Evolutionary conservation across 1,140 invertebrate species (phyloP), one percentile per base, ranked within the genome.

Genomic region (Ceratosolen solmsi): DNA sequence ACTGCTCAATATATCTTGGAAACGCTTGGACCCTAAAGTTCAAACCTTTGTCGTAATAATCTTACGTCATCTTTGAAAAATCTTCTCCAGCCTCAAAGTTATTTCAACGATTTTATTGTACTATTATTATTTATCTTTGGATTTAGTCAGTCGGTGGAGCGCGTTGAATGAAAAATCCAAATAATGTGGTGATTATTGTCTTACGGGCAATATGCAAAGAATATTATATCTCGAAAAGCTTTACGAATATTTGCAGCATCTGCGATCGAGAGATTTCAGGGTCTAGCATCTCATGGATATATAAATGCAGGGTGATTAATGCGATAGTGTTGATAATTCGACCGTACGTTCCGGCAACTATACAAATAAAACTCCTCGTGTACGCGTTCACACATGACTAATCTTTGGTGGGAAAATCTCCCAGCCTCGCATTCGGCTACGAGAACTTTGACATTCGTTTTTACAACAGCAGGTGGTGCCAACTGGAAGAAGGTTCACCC

Each of bases 351-450:
- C 51, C 51, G 51, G 15, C 30, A 74, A 58, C 30, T 58, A 51
- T 11, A 58, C 13, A 74, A 56, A 74, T 58, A 72, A 1, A 51
- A 17, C 0, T 33, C 15, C 46, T 72, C 46, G 7, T 11, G 30
- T 46, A 54, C 46, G 27, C 41, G 72, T 17, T 20, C 49, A 58
- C 72, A 74, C 72, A 30, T 74, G 51, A 27, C 17, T 36, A 58
- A 58, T n/a, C 49, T 2, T 56, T 30, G 72, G 51, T 74, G 72
- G 72, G 72, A 74, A 74, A 74, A 74, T 74, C 72, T 49, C 36
- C 46, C 27, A 51, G 9, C n/a, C 49, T 36, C 51, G 51, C 2
- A 20, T 51, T 74, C 33, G 72, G n/a, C 17, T 49, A 41, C 72
- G 15, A n/a, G n/a, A 30, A 58, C 17, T 58, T 74, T 74, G 51